These are phyloP conservation scores for Thecocarcelia acutangulata DNA, from an alignment of 2,888 invertebrate species.

Conservation along the genomic window DNA sequence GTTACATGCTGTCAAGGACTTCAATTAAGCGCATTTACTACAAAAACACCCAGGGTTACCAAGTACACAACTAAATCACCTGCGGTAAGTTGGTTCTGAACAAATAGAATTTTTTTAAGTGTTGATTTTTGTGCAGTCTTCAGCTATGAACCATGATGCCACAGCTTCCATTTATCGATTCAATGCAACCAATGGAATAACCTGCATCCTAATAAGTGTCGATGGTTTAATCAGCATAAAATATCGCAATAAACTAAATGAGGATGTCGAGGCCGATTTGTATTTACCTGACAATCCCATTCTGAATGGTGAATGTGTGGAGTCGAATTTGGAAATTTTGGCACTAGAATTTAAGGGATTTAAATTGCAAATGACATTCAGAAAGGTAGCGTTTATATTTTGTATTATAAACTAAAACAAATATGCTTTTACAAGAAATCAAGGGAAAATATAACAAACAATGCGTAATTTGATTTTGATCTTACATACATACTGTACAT, in stretches of 20 bases:
- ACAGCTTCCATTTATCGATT: slow-evolving; percentile 86
- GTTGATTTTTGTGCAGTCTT: slow-evolving; percentile 74
- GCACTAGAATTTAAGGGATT: slow-evolving; percentile 89
- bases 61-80: slow-evolving; percentile 84
- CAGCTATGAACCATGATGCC: slow-evolving; percentile 78
- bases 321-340: slow-evolving; percentile 88
- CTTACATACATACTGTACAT: too few relatives aligned
- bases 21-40: slow-evolving; percentile 84
- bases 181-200: slow-evolving; percentile 86
- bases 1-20: slow-evolving; percentile 78
- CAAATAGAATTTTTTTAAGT: neutral
- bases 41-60: slow-evolving; percentile 85
- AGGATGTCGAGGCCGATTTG: slow-evolving; percentile 86
- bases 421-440: too few relatives aligned
- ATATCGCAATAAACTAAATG: slow-evolving; percentile 86
- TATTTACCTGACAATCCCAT: slow-evolving; percentile 89
- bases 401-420: too few relatives aligned
- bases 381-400: slow-evolving; percentile 85
- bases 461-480: too few relatives aligned
- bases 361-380: slow-evolving; percentile 88
- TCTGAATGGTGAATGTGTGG: slow-evolving; percentile 88
- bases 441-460: too few relatives aligned
- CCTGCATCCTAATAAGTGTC: slow-evolving; percentile 87
- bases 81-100: slow-evolving; percentile 74
- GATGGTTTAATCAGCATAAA: slow-evolving; percentile 89